These are phyloP conservation scores for Rhinichthys klamathensis DNA, from an alignment of 2,113 vertebrate genomes.

Conservation along the genomic window DNA sequence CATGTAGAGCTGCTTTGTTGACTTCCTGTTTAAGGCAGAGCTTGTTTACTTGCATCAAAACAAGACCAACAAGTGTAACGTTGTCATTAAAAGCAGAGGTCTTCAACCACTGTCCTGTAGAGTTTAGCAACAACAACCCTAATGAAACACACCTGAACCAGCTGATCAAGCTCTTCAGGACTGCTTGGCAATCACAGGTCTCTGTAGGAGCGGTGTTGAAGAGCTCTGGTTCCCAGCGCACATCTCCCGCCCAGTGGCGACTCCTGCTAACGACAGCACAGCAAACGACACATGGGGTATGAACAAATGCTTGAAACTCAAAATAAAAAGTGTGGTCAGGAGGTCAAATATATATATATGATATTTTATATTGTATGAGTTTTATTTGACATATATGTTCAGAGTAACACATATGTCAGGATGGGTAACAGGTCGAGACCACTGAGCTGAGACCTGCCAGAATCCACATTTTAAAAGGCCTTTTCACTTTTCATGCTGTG, in stretches of 20 bases:
- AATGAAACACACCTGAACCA: no score
- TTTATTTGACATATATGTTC: no score
- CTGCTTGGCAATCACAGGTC: no score
- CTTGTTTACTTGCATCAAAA: neutral
- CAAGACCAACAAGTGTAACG: neutral
- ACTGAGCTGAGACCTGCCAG: neutral
- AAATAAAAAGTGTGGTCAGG: no score
- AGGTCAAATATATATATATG: no score
- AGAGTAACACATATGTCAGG: no score
- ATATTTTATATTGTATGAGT: no score
- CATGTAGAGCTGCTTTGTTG: constrained; percentile 69
- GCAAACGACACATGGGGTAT: neutral
- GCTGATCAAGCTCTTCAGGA: no score
- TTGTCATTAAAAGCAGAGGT: neutral
- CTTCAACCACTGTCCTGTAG: no score
- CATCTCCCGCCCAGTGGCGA: neutral
- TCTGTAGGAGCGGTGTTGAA: no score
- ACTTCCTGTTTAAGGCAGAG: constrained; percentile 66
- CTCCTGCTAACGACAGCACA: neutral
- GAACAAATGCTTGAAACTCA: neutral
- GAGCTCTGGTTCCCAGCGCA: neutral
- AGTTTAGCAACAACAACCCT: no score
- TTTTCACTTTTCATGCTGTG: neutral
- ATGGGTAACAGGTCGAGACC: no score
- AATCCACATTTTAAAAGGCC: neutral